A percentile compares a stretch with the other conserved stretches of the same genome.
phyloP scores from a whole-genome alignment of 2,888 invertebrate species.

The Bembecia ichneumoniformis region DNA sequence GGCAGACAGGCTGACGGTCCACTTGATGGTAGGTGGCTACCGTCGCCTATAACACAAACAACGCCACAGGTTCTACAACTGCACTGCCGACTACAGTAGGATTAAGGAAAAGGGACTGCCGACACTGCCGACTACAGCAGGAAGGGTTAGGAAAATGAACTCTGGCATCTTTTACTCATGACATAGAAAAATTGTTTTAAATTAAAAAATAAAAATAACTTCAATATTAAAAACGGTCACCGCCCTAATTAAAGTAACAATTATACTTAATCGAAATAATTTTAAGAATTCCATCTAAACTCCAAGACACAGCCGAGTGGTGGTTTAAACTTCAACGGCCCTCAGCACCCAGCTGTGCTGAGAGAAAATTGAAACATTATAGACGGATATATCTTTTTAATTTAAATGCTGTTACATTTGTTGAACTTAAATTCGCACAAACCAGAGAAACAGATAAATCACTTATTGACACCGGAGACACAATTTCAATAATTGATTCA shows the following conservation, averaged over 20 bases:
- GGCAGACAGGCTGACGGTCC: too few species aligned
- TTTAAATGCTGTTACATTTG: conserved; percentile 9
- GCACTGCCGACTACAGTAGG: too few species aligned
- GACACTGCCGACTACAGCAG: too few species aligned
- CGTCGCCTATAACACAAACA: too few species aligned
- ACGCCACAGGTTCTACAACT: too few species aligned
- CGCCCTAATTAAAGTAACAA: background rate
- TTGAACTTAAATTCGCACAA: conserved; percentile 3
- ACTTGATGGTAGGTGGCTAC: too few species aligned
- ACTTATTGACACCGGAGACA: conserved; percentile 12
- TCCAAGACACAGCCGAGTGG: background rate
- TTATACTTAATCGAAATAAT: background rate
- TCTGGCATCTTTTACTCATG: too few species aligned
- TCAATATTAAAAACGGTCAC: too few species aligned
- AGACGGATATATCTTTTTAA: conserved; percentile 10
- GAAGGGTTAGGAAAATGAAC: too few species aligned
- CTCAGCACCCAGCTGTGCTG: conserved; percentile 7
- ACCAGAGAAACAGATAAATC: conserved; percentile 7
- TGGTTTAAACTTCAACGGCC: conserved; percentile 10
- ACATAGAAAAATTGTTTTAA: background rate
- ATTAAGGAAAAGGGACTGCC: too few species aligned
- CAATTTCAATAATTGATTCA: conserved; percentile 10
- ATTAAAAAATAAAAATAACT: background rate
- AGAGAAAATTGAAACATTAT: conserved; percentile 5
- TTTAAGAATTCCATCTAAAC: background rate